Conservation (phyloP, 2,888 invertebrate species). For the Thymelicus sylvestris region DNA sequence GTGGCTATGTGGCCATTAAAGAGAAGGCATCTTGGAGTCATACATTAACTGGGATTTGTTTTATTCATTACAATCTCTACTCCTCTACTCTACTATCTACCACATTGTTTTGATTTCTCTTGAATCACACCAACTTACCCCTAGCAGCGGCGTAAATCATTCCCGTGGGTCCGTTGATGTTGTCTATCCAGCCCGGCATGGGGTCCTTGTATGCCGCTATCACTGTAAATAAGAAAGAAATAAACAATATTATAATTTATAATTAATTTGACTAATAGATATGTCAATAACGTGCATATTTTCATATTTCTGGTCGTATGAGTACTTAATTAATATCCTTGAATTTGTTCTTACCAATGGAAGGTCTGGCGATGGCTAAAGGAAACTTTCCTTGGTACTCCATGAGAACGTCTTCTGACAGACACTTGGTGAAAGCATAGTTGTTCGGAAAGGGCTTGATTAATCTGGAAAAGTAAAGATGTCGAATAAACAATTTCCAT, state of each 20-base stretch:
- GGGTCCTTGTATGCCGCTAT: conserved; percentile 89
- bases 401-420: conserved; percentile 91
- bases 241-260: too few relatives aligned
- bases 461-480: conserved; percentile 62
- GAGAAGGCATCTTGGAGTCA: too few relatives aligned
- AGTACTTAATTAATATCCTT: too few relatives aligned
- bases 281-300: too few relatives aligned
- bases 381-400: conserved; percentile 88
- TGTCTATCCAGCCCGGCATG: conserved; percentile 92
- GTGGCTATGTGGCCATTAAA: too few relatives aligned
- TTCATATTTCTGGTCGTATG: too few relatives aligned
- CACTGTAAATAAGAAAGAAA: conserved; percentile 31
- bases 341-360: conserved; percentile 86
- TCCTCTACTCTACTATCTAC: too few relatives aligned
- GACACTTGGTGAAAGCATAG: conserved; percentile 94
- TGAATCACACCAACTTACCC: conserved; percentile 61
- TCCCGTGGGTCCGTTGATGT: conserved; percentile 92
- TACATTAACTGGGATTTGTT: too few relatives aligned
- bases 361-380: conserved; percentile 91
- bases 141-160: conserved; percentile 86
- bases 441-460: conserved; percentile 91
- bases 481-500: not conserved
- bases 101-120: not conserved
- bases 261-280: too few relatives aligned
- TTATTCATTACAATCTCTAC: too few relatives aligned